Base-by-base conservation (phyloP, 2,113 vertebrate species). In the Dicaeum eximium region DNA sequence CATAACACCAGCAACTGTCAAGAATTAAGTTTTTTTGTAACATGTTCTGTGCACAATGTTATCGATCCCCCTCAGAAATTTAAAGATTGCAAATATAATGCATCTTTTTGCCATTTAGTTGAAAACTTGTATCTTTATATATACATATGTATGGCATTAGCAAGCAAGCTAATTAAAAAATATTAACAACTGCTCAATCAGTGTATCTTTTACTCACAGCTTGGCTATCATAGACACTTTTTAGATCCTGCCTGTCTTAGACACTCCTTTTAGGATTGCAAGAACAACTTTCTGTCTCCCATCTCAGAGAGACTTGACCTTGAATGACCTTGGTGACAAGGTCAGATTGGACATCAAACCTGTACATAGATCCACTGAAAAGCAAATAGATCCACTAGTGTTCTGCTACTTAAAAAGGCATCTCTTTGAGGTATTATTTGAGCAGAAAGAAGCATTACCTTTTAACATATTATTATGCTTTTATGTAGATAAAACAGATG, bases 371-470 rank as follows among this genome's bases (percentile, higher is more conserved):
- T 53, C 16, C 51, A 73, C 6, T 53, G 45, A 73, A 90, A 90
- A 31, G 15, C 20, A 74, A 33, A 81, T 19, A 0, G 0, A 81
- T 23, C 24, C 24, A 61, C 20, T 27, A 17, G 35, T 18, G 19
- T 64, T 60, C 54, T 77, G 33, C 44, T 77, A 64, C 28, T 89
- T 88, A 51, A 61, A 60, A 74, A 65, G 7, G 37, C 33, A 73
- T 64, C 64, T 78, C 35, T 70, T 33, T 35, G 47, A 81, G 27
- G 19, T 35, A 73, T 47, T 69, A 56, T 7, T 42, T 70, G 10
- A 88, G 24, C 62, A 70, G 38, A 56, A 80, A 38, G 44, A 10
- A 92, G 20, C 19, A 51, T 54, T 75, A 54, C 3, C 11, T 88
- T 92, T 50, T 71, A 70, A 9, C 17, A 16, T 44, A 57, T 47